Evolutionary conservation across 2,888 invertebrate species (phyloP).

Genomic region (Phaedon cochleariae): DNA sequence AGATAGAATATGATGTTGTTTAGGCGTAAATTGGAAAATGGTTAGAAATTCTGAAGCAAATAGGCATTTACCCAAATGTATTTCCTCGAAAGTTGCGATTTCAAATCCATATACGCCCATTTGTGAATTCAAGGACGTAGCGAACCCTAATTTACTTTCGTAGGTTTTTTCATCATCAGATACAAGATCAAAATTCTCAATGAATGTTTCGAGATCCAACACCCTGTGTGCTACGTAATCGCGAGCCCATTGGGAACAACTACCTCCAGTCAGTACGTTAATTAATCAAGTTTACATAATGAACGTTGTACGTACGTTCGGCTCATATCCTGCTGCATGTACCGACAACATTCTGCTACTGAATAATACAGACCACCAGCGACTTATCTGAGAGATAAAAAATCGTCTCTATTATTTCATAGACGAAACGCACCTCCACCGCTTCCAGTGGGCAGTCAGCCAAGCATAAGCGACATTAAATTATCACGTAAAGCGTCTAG

Average conservation of each 20-base stretch:
- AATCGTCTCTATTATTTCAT: conserved; percentile 34
- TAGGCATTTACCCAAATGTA: too few relatives aligned
- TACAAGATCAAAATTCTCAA: too few relatives aligned
- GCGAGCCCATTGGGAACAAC: background rate
- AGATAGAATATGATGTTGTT: too few relatives aligned
- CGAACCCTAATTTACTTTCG: too few relatives aligned
- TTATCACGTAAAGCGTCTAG: conserved; percentile 6
- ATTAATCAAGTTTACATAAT: conserved; percentile 33
- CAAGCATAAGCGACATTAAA: conserved; percentile 1
- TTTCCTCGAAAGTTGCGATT: too few relatives aligned
- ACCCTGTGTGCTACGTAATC: too few relatives aligned
- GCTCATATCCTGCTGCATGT: conserved; percentile 22
- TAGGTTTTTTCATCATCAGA: too few relatives aligned
- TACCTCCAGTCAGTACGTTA: conserved; percentile 2
- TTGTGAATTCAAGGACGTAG: too few relatives aligned
- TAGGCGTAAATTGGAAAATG: too few relatives aligned
- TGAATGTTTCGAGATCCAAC: too few relatives aligned
- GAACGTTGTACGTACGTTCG: conserved; percentile 8
- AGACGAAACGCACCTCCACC: conserved; percentile 24
- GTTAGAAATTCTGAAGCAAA: too few relatives aligned
- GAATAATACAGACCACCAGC: conserved; percentile 36
- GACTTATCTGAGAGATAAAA: conserved; percentile 24
- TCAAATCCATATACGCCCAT: too few relatives aligned
- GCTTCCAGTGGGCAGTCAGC: conserved; percentile 6
- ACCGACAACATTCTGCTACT: conserved; percentile 29